Percentiles rank a stretch among this genome's conserved stretches.
Conservation (phyloP, 2,113 vertebrate genomes). For the Gambusia affinis region DNA sequence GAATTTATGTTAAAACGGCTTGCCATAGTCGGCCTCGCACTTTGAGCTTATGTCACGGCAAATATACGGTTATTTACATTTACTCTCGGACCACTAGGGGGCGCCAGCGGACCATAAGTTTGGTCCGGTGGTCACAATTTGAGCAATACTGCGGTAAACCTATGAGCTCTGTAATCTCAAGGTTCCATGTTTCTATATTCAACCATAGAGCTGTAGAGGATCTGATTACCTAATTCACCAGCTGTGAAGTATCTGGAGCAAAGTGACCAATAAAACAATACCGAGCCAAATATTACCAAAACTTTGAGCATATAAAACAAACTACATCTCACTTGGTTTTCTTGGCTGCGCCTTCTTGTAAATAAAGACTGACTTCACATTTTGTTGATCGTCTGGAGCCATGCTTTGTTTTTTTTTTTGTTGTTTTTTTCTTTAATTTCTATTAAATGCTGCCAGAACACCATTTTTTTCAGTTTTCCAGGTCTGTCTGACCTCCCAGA, state of each 20-base stretch:
- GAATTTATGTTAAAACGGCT: too few relatives aligned
- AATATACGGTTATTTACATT: too few relatives aligned
- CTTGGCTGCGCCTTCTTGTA: constrained; percentile 21
- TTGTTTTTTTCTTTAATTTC: not conserved
- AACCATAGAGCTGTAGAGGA: not conserved
- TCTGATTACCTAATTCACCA: not conserved
- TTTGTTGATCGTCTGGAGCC: constrained; percentile 3
- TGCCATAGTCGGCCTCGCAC: too few relatives aligned
- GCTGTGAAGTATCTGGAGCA: not conserved
- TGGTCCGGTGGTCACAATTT: too few relatives aligned
- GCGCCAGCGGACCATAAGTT: too few relatives aligned
- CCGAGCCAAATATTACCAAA: not conserved
- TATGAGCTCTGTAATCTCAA: not conserved
- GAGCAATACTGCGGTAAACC: not conserved
- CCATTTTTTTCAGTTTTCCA: constrained; percentile 4
- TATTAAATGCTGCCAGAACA: not conserved
- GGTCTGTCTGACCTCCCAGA: constrained; percentile 11
- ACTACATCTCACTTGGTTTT: constrained; percentile 10
- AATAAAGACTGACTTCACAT: constrained; percentile 25
- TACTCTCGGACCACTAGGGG: too few relatives aligned
- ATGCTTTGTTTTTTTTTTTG: constrained; percentile 9
- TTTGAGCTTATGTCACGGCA: too few relatives aligned
- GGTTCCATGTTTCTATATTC: too few relatives aligned
- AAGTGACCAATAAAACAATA: not conserved
- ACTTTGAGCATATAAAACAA: constrained; percentile 12